Evolutionary conservation across 2,888 invertebrate genomes (phyloP).

Genomic region (Yponomeuta malinellus): DNA sequence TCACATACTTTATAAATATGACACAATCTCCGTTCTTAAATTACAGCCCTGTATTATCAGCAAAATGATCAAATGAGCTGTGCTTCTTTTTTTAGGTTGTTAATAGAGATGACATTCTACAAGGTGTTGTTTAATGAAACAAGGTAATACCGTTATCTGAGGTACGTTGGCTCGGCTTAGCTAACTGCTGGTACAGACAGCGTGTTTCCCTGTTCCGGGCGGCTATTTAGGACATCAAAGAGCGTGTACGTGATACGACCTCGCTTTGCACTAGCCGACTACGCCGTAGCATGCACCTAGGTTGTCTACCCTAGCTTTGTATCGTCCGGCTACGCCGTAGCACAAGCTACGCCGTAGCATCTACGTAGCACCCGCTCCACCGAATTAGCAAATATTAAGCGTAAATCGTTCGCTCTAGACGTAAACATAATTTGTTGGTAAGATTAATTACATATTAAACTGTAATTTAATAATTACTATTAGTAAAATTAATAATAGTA

Average conservation of each 20-base stretch:
- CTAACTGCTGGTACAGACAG: not conserved
- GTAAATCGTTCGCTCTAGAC: not conserved
- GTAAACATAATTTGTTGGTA: not conserved
- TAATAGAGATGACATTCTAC: too few relatives aligned
- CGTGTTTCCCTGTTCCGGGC: not conserved
- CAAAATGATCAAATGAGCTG: too few relatives aligned
- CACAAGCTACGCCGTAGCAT: not conserved
- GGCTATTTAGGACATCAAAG: slow-evolving; percentile 1
- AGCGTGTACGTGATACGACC: not conserved
- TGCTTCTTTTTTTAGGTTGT: too few relatives aligned
- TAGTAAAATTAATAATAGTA: too few relatives aligned
- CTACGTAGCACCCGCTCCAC: not conserved
- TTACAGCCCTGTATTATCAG: too few relatives aligned
- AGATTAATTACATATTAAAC: too few relatives aligned
- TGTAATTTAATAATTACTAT: too few relatives aligned
- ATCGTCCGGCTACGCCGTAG: not conserved
- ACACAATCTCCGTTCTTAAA: too few relatives aligned
- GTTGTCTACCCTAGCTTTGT: not conserved
- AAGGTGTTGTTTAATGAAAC: too few relatives aligned
- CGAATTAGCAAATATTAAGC: not conserved
- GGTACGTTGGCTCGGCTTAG: too few relatives aligned
- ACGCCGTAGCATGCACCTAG: not conserved
- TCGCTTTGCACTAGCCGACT: not conserved
- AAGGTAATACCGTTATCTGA: too few relatives aligned
- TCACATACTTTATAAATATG: too few relatives aligned